A percentile compares a stretch with the other conserved stretches of the same genome.
Evolutionary conservation across 92 coral and sea anemone species (phyloP).

Genomic region (Paramuricea clavata): DNA sequence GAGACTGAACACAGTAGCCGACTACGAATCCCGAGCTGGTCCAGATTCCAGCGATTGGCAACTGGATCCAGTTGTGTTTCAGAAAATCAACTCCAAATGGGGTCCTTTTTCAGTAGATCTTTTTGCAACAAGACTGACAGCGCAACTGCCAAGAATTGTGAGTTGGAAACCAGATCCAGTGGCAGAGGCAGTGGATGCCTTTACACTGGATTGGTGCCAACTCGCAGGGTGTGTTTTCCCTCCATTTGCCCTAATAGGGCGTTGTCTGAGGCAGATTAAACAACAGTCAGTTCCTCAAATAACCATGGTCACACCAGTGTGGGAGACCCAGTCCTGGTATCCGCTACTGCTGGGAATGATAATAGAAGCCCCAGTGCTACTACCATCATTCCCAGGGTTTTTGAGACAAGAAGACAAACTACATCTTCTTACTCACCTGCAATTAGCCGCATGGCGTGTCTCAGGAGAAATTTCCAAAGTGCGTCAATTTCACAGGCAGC

Average conservation of each 20-base stretch:
- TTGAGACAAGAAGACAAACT: conserved; percentile 29
- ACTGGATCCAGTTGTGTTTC: conserved; percentile 1
- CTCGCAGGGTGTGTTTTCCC: no score
- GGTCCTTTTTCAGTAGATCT: not conserved
- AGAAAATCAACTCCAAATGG: not conserved
- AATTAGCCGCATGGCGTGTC: conserved; percentile 59
- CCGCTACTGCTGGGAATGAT: no score
- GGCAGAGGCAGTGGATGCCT: conserved; percentile 13
- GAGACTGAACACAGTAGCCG: conserved; percentile 47
- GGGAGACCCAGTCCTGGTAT: no score
- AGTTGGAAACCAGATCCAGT: conserved; percentile 18
- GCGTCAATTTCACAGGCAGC: conserved; percentile 37
- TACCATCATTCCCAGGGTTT: conserved; percentile 27
- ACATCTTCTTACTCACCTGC: conserved; percentile 49
- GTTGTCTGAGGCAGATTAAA: no score
- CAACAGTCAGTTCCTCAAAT: no score
- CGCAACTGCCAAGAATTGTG: conserved; percentile 19
- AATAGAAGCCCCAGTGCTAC: no score
- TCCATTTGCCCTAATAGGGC: no score
- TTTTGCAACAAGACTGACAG: not conserved
- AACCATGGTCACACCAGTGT: no score
- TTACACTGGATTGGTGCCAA: no score
- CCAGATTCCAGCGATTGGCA: conserved; percentile 12
- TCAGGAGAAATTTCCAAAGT: conserved; percentile 31
- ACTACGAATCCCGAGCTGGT: conserved; percentile 43